Conservation (phyloP, 2,113 vertebrate species). For the Dryoscopus gambensis region DNA sequence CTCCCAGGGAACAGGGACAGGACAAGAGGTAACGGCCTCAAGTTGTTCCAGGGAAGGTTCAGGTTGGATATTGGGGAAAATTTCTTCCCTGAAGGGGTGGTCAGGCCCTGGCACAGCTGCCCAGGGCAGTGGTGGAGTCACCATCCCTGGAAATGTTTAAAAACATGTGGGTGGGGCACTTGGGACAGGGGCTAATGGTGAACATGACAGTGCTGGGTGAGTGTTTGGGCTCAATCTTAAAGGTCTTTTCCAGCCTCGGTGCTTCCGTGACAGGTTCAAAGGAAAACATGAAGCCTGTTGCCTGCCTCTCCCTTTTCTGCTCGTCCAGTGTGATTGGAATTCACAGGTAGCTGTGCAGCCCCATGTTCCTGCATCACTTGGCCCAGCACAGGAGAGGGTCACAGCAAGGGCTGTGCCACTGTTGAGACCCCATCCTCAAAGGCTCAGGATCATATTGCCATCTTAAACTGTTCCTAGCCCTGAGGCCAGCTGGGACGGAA, state of each 20-base stretch:
- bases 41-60: background rate
- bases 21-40: rapidly evolving
- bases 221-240: background rate
- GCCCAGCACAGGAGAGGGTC: background rate
- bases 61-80: background rate
- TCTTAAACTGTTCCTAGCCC: background rate
- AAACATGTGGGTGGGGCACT: background rate
- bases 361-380: background rate
- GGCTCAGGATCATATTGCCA: background rate
- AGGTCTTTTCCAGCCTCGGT: background rate
- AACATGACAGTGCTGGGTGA: background rate
- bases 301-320: background rate
- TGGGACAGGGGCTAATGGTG: background rate
- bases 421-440: background rate
- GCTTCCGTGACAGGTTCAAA: background rate
- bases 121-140: background rate
- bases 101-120: background rate
- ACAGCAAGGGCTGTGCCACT: background rate
- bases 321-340: rapidly evolving
- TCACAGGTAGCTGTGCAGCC: background rate
- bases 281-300: background rate
- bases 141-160: background rate
- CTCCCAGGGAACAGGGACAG: background rate
- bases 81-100: background rate
- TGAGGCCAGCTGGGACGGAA: background rate